Percentiles rank a stretch among this genome's conserved stretches.
These are phyloP conservation scores for Rhopilema esculentum DNA, from an alignment of 30 jellyfish, hydroid and myxozoan species.

Conservation along the genomic window DNA sequence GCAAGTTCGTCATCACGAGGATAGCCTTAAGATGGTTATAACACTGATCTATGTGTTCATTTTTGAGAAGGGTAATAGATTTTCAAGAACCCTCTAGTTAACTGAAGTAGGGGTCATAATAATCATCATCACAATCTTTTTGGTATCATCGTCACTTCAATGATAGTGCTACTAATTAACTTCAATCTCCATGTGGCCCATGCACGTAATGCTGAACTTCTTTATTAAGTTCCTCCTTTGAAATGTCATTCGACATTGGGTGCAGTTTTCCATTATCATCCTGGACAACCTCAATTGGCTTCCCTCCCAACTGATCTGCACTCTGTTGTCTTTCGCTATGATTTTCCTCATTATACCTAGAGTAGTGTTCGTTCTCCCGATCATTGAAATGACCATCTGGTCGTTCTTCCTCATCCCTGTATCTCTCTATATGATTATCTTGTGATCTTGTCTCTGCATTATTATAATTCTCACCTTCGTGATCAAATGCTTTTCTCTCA, in stretches of 20 bases:
- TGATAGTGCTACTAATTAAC: too few relatives aligned
- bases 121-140: too few relatives aligned
- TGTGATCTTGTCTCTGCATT: constrained; percentile 41
- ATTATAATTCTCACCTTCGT: background rate
- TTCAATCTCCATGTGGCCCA: background rate
- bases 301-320: background rate
- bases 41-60: too few relatives aligned
- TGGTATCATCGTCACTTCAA: too few relatives aligned
- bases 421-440: constrained; percentile 14
- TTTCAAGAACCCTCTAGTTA: too few relatives aligned
- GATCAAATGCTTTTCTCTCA: constrained; percentile 8
- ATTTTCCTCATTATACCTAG: background rate
- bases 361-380: constrained; percentile 17
- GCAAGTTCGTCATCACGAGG: too few relatives aligned
- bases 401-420: background rate
- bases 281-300: constrained; percentile 76
- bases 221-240: constrained; percentile 30
- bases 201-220: constrained; percentile 53
- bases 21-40: too few relatives aligned
- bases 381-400: constrained; percentile 1
- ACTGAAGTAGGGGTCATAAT: too few relatives aligned
- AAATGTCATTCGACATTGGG: constrained; percentile 45
- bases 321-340: background rate
- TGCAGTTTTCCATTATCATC: constrained; percentile 74
- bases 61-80: too few relatives aligned